Percentiles rank a stretch among this genome's conserved stretches.
phyloP scores from a whole-genome alignment of 2,113 vertebrate species.

The human region DNA sequence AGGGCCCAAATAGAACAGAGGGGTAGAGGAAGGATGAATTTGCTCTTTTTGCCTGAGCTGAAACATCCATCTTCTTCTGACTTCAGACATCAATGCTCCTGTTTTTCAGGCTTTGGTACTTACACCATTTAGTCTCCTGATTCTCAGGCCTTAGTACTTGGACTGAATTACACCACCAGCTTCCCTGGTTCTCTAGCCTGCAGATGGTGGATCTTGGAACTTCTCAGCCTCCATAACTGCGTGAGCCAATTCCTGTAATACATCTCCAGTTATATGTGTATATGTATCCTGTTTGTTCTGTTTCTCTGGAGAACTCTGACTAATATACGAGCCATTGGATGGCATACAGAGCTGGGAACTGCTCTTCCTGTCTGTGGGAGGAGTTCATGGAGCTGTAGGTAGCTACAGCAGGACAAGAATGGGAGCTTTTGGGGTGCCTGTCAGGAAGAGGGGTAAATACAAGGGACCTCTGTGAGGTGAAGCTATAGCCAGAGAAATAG shows the following conservation, averaged over 20 bases:
- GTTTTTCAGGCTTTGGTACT: not conserved
- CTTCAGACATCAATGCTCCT: not conserved
- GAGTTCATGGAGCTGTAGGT: not conserved
- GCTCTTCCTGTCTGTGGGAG: not conserved
- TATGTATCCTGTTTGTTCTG: not conserved
- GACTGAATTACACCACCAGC: not conserved
- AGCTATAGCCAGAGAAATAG: not conserved
- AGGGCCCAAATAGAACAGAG: not conserved
- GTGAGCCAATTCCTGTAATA: not conserved
- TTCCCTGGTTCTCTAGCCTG: not conserved
- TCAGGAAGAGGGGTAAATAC: no score
- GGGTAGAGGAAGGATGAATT: not conserved
- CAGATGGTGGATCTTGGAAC: not conserved
- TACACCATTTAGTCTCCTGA: not conserved
- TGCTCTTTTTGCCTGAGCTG: not conserved
- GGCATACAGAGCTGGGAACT: not conserved
- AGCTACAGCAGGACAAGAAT: not conserved
- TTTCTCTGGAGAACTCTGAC: not conserved
- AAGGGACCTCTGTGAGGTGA: not conserved
- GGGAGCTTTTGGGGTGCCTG: not conserved
- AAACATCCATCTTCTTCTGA: not conserved
- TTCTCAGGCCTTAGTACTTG: not conserved
- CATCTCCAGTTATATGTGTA: no score
- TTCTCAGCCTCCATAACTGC: not conserved
- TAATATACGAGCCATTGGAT: not conserved